Evolutionary conservation across 2,888 invertebrate genomes (phyloP).

Genomic region (Drosophila kuntzei): DNA sequence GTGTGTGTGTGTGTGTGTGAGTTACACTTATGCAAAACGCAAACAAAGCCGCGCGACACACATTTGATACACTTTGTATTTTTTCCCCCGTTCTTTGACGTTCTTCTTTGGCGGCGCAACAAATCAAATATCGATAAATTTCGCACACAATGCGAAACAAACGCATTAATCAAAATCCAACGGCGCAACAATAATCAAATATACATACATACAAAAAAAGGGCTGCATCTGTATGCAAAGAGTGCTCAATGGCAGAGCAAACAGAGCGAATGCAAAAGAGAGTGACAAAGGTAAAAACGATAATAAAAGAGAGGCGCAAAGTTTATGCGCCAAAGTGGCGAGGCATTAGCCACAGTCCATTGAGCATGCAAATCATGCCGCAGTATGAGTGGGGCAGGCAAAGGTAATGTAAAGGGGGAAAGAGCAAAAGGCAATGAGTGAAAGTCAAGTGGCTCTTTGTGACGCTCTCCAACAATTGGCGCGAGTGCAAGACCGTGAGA

Average conservation of each 20-base stretch:
- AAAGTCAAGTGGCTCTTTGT: slow-evolving; percentile 74
- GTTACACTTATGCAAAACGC: slow-evolving; percentile 72
- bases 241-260: slow-evolving; percentile 43
- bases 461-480: slow-evolving; percentile 55
- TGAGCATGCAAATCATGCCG: slow-evolving; percentile 59
- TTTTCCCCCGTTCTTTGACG: slow-evolving; percentile 16
- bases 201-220: no score
- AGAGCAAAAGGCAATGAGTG: slow-evolving; percentile 56
- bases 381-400: slow-evolving; percentile 19
- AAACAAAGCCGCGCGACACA: slow-evolving; percentile 78
- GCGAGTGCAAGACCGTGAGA: slow-evolving; percentile 1
- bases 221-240: slow-evolving; percentile 59
- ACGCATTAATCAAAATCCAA: slow-evolving; percentile 70
- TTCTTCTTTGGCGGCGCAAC: slow-evolving; percentile 52
- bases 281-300: slow-evolving; percentile 21
- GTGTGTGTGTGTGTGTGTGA: slow-evolving; percentile 2
- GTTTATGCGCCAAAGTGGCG: slow-evolving; percentile 66
- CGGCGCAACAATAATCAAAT: slow-evolving; percentile 37
- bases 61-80: slow-evolving; percentile 76
- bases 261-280: slow-evolving; percentile 28
- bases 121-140: slow-evolving; percentile 80
- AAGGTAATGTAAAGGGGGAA: slow-evolving; percentile 8
- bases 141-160: slow-evolving; percentile 67
- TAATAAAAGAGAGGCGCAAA: slow-evolving; percentile 43
- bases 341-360: slow-evolving; percentile 66